phyloP scores from a whole-genome alignment of 1,140 invertebrate species.

The Macrobrachium nipponense region DNA sequence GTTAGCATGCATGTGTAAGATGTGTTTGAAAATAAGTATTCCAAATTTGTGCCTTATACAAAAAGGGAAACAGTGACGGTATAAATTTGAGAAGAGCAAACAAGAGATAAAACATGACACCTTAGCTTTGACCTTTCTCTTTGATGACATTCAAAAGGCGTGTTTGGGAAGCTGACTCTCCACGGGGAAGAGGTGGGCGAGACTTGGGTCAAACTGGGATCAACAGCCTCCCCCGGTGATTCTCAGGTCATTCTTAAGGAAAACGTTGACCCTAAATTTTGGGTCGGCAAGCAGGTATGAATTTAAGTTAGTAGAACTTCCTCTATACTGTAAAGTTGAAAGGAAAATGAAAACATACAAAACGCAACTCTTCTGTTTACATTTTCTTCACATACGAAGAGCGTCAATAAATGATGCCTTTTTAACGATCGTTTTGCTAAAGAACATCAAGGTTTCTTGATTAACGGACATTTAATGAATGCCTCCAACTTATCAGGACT shows the following conservation, averaged over 20 bases:
- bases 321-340: too few relatives aligned
- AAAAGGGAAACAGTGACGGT: background rate
- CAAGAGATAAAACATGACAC: background rate
- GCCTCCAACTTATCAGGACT: too few relatives aligned
- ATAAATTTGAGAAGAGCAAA: background rate
- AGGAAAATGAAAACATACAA: too few relatives aligned
- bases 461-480: too few relatives aligned
- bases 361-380: too few relatives aligned
- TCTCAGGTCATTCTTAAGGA: background rate
- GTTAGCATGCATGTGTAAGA: too few relatives aligned
- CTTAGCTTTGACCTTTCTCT: background rate
- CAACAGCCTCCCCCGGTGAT: slow-evolving; percentile 5
- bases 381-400: too few relatives aligned
- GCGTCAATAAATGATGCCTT: too few relatives aligned
- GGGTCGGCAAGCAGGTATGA: slow-evolving; percentile 9
- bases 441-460: too few relatives aligned
- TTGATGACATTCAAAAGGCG: background rate
- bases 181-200: background rate
- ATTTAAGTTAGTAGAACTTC: background rate
- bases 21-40: too few relatives aligned
- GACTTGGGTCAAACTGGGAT: slow-evolving; percentile 4
- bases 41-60: too few relatives aligned
- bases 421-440: too few relatives aligned
- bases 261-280: background rate
- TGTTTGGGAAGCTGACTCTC: background rate